Evolutionary conservation across 2,797 vertebrate genomes (phyloP).

Genomic region (Siniperca scherzeri): DNA sequence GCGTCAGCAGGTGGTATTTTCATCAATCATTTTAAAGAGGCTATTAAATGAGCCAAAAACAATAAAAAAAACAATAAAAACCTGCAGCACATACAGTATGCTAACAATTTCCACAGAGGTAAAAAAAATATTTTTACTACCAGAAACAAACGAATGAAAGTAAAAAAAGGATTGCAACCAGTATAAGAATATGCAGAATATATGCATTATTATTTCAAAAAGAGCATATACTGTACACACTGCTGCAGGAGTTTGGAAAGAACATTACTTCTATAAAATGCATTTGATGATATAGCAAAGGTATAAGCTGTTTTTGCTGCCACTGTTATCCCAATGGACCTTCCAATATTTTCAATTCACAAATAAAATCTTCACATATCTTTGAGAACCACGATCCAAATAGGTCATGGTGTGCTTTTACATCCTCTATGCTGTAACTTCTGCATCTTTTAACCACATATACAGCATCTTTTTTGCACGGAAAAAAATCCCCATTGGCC

Average conservation of each 20-base stretch:
- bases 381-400: conserved; percentile 12
- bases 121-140: background rate
- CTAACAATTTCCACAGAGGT: background rate
- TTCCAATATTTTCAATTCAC: background rate
- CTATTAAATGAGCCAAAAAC: conserved; percentile 39
- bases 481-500: background rate
- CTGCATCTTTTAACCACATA: conserved; percentile 12
- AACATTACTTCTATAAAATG: background rate
- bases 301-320: background rate
- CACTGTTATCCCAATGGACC: background rate
- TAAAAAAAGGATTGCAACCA: background rate
- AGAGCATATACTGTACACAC: too few relatives aligned
- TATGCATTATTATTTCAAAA: background rate
- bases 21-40: conserved; percentile 50
- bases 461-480: background rate
- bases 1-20: conserved; percentile 48
- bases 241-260: background rate
- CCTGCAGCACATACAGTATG: background rate
- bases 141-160: background rate
- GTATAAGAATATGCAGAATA: background rate
- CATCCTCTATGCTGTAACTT: background rate
- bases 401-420: conserved; percentile 22
- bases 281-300: conserved; percentile 22
- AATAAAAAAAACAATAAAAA: conserved; percentile 12
- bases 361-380: background rate